Conservation (phyloP, 2,888 invertebrate genomes). For the Scaptomyza cyrtandrae region DNA sequence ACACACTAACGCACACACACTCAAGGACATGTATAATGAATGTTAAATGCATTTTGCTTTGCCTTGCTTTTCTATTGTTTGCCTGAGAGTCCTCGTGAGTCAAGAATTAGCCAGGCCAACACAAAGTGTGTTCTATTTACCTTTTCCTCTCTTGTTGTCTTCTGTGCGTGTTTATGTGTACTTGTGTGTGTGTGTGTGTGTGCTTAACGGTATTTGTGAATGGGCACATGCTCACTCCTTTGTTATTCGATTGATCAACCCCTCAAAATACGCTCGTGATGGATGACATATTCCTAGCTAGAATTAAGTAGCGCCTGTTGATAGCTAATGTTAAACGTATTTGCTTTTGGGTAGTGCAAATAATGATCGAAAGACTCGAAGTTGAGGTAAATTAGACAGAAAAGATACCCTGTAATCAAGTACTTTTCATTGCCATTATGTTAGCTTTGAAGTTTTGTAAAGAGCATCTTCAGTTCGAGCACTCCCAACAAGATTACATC, state of each 20-base stretch:
- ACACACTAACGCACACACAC: neutral
- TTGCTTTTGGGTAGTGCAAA: neutral
- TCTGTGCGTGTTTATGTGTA: slow-evolving; percentile 16
- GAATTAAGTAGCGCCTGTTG: slow-evolving; percentile 49
- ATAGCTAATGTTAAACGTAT: slow-evolving; percentile 44
- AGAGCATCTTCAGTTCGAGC: neutral
- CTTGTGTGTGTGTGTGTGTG: slow-evolving; percentile 11
- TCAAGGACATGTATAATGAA: slow-evolving; percentile 57
- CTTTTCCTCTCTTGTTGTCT: slow-evolving; percentile 9
- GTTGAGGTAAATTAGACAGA: neutral
- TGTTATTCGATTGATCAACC: slow-evolving; percentile 21
- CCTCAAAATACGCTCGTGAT: slow-evolving; percentile 31
- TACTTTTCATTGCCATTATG: too few relatives aligned
- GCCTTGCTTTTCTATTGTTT: slow-evolving; percentile 59
- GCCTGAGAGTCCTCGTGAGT: slow-evolving; percentile 59
- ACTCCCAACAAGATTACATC: neutral
- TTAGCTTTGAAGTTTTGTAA: neutral
- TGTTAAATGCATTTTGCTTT: slow-evolving; percentile 53
- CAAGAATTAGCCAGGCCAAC: slow-evolving; percentile 69
- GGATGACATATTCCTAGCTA: slow-evolving; percentile 37
- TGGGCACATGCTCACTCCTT: slow-evolving; percentile 34
- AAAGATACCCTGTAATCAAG: neutral
- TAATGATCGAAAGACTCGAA: neutral
- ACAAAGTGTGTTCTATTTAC: slow-evolving; percentile 59
- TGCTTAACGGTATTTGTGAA: slow-evolving; percentile 67